These are phyloP conservation scores for Indicator indicator DNA, from an alignment of 2,113 vertebrate genomes.

Conservation along the genomic window DNA sequence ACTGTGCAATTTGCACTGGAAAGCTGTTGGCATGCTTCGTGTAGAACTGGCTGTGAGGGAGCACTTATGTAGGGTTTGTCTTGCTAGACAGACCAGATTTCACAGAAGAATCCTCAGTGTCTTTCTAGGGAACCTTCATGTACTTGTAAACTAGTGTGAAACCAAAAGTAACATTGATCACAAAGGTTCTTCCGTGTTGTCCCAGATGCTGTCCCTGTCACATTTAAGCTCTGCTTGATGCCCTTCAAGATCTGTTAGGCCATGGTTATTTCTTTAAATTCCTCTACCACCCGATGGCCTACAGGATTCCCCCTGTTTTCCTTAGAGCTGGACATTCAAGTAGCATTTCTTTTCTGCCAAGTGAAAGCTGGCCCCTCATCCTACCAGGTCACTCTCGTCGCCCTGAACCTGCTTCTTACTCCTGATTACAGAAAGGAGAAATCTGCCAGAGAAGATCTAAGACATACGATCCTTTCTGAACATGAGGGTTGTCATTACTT, in stretches of 20 bases:
- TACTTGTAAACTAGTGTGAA: not conserved
- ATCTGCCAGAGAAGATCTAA: not conserved
- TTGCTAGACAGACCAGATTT: not conserved
- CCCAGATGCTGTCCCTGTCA: not conserved
- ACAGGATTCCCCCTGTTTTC: not conserved
- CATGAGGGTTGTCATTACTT: not conserved
- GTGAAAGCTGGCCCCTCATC: not conserved
- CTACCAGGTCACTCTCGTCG: not conserved
- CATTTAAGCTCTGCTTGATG: not conserved
- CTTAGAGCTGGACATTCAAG: not conserved
- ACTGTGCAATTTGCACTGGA: not conserved
- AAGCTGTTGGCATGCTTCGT: not conserved
- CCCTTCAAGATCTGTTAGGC: not conserved
- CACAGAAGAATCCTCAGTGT: not conserved
- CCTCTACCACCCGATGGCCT: not conserved
- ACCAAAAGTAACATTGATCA: not conserved
- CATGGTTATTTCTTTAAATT: not conserved
- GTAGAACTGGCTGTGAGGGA: not conserved
- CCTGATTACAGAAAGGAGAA: not conserved
- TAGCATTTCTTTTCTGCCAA: not conserved
- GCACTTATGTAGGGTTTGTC: not conserved
- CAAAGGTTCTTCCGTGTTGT: not conserved
- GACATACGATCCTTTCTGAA: not conserved
- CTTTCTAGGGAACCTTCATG: not conserved
- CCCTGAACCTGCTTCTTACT: not conserved